phyloP scores from a whole-genome alignment of 1,140 invertebrate species.

The Hermetia illucens region DNA sequence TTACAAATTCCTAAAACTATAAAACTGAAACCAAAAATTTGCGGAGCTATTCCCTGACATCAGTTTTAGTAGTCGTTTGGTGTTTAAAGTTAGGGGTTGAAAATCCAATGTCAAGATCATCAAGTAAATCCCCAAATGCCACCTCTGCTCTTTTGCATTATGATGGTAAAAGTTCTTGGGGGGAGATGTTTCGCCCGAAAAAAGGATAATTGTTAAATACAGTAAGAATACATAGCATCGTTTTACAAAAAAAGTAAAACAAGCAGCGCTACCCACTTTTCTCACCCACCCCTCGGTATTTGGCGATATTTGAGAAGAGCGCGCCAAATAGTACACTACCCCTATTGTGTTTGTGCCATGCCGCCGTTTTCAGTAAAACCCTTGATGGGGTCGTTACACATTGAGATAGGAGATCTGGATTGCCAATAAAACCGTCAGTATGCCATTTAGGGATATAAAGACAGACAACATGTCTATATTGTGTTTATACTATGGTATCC shows the following conservation, averaged over 20 bases:
- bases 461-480: constrained; percentile 1
- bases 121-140: no score
- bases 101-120: no score
- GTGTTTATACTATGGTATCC: not conserved
- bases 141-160: no score
- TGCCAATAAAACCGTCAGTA: constrained; percentile 1
- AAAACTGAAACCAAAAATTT: constrained; percentile 1
- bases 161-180: no score
- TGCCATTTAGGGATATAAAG: constrained; percentile 1
- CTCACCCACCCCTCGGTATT: no score
- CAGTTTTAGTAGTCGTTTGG: no score
- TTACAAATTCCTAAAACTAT: constrained; percentile 1
- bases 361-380: not conserved
- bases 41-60: not conserved
- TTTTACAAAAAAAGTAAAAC: no score
- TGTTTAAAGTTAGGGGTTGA: no score
- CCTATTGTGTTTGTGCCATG: not conserved
- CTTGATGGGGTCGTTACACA: constrained; percentile 1
- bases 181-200: not conserved
- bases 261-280: no score
- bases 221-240: no score
- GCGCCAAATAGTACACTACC: not conserved
- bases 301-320: no score
- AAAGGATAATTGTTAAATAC: constrained; percentile 1
- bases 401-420: constrained; percentile 1